A percentile compares a stretch with the other conserved stretches of the same genome.
These are phyloP conservation scores for Rhagophthalmus giganteus DNA, from an alignment of 2,888 invertebrate species.

Conservation along the genomic window DNA sequence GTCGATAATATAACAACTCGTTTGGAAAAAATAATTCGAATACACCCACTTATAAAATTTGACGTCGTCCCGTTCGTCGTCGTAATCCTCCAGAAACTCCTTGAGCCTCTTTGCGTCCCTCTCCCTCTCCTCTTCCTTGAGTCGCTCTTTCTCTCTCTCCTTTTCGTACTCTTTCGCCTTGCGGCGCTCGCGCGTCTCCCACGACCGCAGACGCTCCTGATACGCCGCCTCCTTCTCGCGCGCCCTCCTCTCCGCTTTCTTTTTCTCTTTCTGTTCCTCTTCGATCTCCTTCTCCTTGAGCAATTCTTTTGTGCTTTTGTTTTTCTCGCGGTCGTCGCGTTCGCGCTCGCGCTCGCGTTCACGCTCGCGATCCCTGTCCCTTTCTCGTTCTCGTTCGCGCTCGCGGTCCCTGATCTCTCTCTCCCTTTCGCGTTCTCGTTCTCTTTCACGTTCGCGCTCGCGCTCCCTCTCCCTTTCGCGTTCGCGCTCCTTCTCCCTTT, in stretches of 20 bases:
- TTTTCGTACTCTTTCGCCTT: conserved; percentile 89
- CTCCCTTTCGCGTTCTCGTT: conserved; percentile 55
- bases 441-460: conserved; percentile 55
- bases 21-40: conserved; percentile 1
- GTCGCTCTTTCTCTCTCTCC: conserved; percentile 81
- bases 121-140: conserved; percentile 83
- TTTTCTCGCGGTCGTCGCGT: conserved; percentile 58
- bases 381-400: conserved; percentile 56
- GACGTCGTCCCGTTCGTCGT: conserved; percentile 95
- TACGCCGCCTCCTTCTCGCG: conserved; percentile 96
- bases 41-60: conserved; percentile 88
- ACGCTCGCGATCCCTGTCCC: conserved; percentile 57
- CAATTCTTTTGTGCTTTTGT: conserved; percentile 63
- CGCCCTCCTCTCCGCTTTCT: conserved; percentile 86
- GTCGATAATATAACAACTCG: not conserved
- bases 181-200: conserved; percentile 89
- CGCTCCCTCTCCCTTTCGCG: conserved; percentile 52
- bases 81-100: conserved; percentile 98
- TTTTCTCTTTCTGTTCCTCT: conserved; percentile 88
- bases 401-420: conserved; percentile 54
- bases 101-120: conserved; percentile 92
- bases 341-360: conserved; percentile 58
- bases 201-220: conserved; percentile 78
- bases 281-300: conserved; percentile 82
- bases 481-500: conserved; percentile 50